Evolutionary conservation across 2,888 invertebrate genomes (phyloP), one percentile per base, ranked within the genome.

Genomic region (Eilema caniola): DNA sequence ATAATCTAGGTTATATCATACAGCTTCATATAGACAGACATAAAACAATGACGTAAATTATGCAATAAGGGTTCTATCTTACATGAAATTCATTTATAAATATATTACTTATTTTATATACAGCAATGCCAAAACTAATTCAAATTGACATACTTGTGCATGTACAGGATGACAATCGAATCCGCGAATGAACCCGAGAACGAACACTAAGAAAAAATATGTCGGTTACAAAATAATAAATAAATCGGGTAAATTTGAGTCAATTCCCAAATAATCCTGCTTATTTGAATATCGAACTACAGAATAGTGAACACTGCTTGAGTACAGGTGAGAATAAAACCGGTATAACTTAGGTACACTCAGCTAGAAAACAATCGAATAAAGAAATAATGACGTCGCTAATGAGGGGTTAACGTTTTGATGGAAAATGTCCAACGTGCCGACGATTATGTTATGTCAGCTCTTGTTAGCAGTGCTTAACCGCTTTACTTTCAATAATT

Each of bases 331-430:
- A 53, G 53, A 53, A 53, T n/a, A n/a, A 53, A 53, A 53, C n/a
- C n/a, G n/a, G n/a, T n/a, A 53, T 53, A 24, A n/a, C 23, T 23
- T 37, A 4, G 2, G 23, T 33, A 62, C 33, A 23, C 0, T 2
- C 47, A 11, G 11, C 20, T n/a, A 25, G 20, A 64, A 64, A 20
- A 47, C n/a, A 3, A 2, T 25, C 41, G 47, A n/a, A 28, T 62
- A 64, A 53, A 59, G 59, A 59, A 59, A 47, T 47, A 63, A 28
- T 63, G 25, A 63, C 28, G 25, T 28, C 25, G 47, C 20, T 28
- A 47, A 25, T 63, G 12, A 41, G 20, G 25, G 28, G 37, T 25
- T 41, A 24, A 41, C 62, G 41, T 62, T 62, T 41, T 41, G 24
- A 14, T 25, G 47, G 11, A 47, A 63, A 63, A 63, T 25, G n/a